Evolutionary conservation across 2,113 vertebrate genomes (phyloP).

Genomic region (Platichthys stellatus): DNA sequence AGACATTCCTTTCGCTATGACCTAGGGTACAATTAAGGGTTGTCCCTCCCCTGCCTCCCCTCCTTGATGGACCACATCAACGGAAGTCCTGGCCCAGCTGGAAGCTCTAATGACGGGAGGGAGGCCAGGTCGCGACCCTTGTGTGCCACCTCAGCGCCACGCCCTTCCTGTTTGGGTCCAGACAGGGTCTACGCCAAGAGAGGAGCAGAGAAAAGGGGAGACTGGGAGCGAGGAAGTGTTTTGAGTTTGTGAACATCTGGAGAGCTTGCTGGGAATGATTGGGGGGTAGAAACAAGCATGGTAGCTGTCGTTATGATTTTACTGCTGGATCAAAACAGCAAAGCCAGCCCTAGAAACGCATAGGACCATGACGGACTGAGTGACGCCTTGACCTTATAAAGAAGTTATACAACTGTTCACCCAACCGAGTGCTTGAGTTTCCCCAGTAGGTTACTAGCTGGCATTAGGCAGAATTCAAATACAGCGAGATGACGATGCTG

Average conservation of each 20-base stretch:
- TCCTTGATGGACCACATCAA: slow-evolving; percentile 82
- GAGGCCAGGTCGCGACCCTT: slow-evolving; percentile 81
- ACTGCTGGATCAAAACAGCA: not conserved
- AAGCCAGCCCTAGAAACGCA: not conserved
- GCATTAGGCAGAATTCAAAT: not conserved
- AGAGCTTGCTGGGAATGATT: slow-evolving; percentile 23
- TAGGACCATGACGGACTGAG: not conserved
- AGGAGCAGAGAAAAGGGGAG: slow-evolving; percentile 50
- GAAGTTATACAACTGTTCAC: not conserved
- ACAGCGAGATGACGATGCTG: not conserved
- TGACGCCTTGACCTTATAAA: not conserved
- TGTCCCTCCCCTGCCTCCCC: slow-evolving; percentile 82
- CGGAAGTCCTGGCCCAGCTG: slow-evolving; percentile 81
- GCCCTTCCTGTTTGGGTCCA: slow-evolving; percentile 81
- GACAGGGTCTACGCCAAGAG: slow-evolving; percentile 65
- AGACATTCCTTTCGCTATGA: slow-evolving; percentile 84
- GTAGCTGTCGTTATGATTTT: not conserved
- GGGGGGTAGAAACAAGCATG: slow-evolving; percentile 16
- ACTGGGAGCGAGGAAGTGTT: slow-evolving; percentile 41
- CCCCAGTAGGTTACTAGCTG: not conserved
- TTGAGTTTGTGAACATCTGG: slow-evolving; percentile 40
- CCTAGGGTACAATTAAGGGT: slow-evolving; percentile 85
- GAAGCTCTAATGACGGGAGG: slow-evolving; percentile 81
- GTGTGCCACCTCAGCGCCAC: slow-evolving; percentile 80
- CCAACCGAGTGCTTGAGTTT: not conserved